phyloP scores from a whole-genome alignment of 2,113 vertebrate genomes.

The Platichthys flesus region DNA sequence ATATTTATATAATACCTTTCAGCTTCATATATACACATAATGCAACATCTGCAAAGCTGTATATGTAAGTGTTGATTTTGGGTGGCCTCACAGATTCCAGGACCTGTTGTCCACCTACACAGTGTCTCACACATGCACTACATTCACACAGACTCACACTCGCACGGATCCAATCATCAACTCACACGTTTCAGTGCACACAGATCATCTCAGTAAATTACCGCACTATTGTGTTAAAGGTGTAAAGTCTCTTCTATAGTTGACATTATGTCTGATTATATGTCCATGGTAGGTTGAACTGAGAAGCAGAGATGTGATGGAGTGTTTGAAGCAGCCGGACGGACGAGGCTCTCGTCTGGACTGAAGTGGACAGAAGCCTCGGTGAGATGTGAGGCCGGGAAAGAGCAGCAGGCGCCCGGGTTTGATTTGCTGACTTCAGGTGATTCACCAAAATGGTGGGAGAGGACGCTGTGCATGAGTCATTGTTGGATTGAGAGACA shows the following conservation, averaged over 20 bases:
- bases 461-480: constrained; percentile 52
- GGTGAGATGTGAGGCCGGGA: background rate
- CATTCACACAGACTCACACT: too few species aligned
- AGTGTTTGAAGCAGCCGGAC: background rate
- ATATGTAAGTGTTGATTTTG: background rate
- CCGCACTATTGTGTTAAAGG: background rate
- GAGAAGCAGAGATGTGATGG: background rate
- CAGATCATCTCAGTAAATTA: constrained; percentile 1
- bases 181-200: constrained; percentile 23
- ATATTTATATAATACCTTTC: too few species aligned
- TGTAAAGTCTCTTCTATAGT: background rate
- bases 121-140: constrained; percentile 1
- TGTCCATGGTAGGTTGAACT: too few species aligned
- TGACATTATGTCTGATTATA: too few species aligned
- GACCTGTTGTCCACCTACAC: constrained; percentile 30
- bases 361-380: background rate
- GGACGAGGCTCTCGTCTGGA: too few species aligned
- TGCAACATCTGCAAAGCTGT: background rate
- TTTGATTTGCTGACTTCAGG: constrained; percentile 45
- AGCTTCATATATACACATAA: too few species aligned
- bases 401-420: constrained; percentile 12
- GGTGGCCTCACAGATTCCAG: constrained; percentile 23
- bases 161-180: background rate
- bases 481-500: constrained; percentile 56
- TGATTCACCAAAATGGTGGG: constrained; percentile 28